Conservation (phyloP, 1,140 invertebrate species). For the Drosophila sp. region DNA sequence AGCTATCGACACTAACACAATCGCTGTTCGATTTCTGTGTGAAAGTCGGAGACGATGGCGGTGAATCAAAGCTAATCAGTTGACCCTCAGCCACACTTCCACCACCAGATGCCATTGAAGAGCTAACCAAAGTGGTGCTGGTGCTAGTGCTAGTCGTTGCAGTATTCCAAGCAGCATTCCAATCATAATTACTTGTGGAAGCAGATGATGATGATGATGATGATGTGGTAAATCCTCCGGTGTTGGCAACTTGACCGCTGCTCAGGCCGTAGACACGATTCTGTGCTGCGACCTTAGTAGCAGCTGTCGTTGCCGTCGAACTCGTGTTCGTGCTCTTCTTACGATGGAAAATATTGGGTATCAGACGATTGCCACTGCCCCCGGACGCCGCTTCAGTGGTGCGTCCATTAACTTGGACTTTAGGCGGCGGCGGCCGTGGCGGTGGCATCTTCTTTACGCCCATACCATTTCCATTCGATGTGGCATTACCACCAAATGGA, state of each 20-base stretch:
- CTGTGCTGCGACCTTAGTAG: constrained; percentile 82
- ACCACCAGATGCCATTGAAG: constrained; percentile 13
- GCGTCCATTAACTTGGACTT: constrained; percentile 62
- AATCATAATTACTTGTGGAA: constrained; percentile 45
- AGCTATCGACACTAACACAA: constrained; percentile 89
- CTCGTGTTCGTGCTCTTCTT: constrained; percentile 58
- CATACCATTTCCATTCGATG: constrained; percentile 30
- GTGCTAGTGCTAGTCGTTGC: constrained; percentile 37
- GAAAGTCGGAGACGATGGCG: constrained; percentile 89
- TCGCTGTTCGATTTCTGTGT: constrained; percentile 89
- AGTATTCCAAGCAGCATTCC: constrained; percentile 74
- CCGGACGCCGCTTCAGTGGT: constrained; percentile 32
- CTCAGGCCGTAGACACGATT: constrained; percentile 82
- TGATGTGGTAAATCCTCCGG: constrained; percentile 8
- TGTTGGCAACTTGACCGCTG: constrained; percentile 78
- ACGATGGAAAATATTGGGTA: constrained; percentile 82
- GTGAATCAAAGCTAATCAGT: constrained; percentile 87
- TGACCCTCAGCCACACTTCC: constrained; percentile 68
- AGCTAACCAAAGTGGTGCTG: constrained; percentile 25
- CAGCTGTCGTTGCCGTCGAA: constrained; percentile 50
- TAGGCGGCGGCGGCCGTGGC: constrained; percentile 78
- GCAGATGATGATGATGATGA: constrained; percentile 2
- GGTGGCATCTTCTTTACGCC: constrained; percentile 72
- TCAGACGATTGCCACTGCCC: constrained; percentile 60
- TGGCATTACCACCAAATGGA: constrained; percentile 51